Base-by-base conservation (phyloP, 92 coral and sea anemone species). In the Epizoanthus rinbou region DNA sequence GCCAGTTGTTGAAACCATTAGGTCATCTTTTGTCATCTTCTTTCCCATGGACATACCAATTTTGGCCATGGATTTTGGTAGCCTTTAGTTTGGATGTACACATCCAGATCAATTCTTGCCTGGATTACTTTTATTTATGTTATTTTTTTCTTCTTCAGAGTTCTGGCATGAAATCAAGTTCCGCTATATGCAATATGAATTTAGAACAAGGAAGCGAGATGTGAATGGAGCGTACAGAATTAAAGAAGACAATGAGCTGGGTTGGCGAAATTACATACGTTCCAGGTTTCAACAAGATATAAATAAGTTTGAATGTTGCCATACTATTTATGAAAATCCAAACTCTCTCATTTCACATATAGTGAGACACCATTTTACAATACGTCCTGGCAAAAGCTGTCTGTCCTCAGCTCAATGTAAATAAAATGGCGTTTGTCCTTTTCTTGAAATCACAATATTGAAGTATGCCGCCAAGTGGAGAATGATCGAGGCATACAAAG, bases 151-250 rank as follows among this genome's bases (percentile, higher is more conserved):
- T 59, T 59, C 66, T 3, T 21, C 66, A 60, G 66, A 60, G 31
- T 21, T 60, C 66, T 60, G 66, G 66, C 66, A 60, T 21, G 66
- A 60, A 60, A 60, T 60, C 66, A 60, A 60, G 66, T 60, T 60
- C 25, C 66, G 66, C 66, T 60, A 21, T 19, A 60, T 60, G 66
- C 66, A 60, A 60, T 60, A 3, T 60, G 33, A 60, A 60, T 60
- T 60, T 60, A 60, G 66, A 60, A 60, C 28, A 19, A 60, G 66
- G 31, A 62, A 62, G 66, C 66, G 66, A 62, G 66, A 62, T 62
- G 66, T 62, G 33, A 62, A 62, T 62, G 66, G 66, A 62, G 66
- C 66, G 66, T 62, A 62, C 66, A 62, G 33, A 62, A 62, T 21
- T 62, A 62, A 21, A 62, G 66, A 62, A 62, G 33, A 62, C 33